Base-by-base conservation (phyloP, 2,113 vertebrate species). In the Menidia beryllina region DNA sequence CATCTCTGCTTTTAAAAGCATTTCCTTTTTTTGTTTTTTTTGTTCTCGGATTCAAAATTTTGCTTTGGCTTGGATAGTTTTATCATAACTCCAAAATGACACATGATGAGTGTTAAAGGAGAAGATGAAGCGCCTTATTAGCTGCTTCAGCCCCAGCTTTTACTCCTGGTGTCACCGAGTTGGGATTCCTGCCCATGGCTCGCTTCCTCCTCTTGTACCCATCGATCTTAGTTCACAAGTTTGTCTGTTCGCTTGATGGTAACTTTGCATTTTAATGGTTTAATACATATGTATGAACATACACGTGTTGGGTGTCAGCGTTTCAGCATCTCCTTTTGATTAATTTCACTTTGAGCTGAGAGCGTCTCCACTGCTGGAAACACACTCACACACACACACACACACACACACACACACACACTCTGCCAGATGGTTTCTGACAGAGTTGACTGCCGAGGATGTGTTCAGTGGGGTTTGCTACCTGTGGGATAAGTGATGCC, bases 401-500 rank as follows among this genome's bases (percentile, higher is more conserved):
- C 20, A 26, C 61, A 45, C 43, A n/a, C n/a, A n/a, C n/a, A n/a
- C n/a, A n/a, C n/a, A 36, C 20, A 26, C 61, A 45, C 43, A 45
- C 41, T 1, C 23, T 39, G 8, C 7, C 82, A 67, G 66, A 56
- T 45, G 63, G 43, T 56, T 72, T 45, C 26, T 83, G 79, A 76
- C 69, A 34, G 74, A 8, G 51, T 71, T 51, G 82, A 65, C 77
- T 71, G 67, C 52, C 27, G 72, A 26, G 63, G 47, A 53, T 73
- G 58, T 57, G 65, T 45, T 1, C 65, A 64, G 67, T 27, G 62
- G 60, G 82, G 76, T n/a, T 47, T 43, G 47, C 55, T 69, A 69
- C 76, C 85, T 63, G 72, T 39, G 73, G 83, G 77, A 81, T 78
- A 69, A 62, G 59, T 77, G 77, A 86, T 81, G 82, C 60, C 63